Base-by-base conservation (phyloP, 2,888 invertebrate species). In the Pachymerium ferrugineum region DNA sequence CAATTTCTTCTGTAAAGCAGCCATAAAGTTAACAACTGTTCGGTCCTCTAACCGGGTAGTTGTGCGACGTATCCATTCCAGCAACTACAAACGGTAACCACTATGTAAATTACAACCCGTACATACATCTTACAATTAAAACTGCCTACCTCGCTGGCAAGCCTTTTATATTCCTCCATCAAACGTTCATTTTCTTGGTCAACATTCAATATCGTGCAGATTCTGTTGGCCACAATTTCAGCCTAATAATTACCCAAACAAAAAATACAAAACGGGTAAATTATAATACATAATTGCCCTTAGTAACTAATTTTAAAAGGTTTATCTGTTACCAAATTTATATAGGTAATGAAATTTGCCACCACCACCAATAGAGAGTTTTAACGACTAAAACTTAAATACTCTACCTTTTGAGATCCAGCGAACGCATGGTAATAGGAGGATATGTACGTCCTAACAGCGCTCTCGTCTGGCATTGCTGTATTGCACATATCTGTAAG, bases 351-450 rank as follows among this genome's bases (percentile, higher is more conserved):
- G 5, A 28, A 68, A 25, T 14, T 30, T 28, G 25, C 19, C 47
- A 47, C 42, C 42, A 42, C n/a, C 47, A 38, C 47, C 47, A 47
- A n/a, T 22, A 22, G 22, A 47, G n/a, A n/a, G n/a, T n/a, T n/a
- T 16, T 16, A 47, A 1, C 47, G 47, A 47, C 47, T 47, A 2
- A 8, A 47, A 47, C 16, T 16, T n/a, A n/a, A n/a, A 16, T 47
- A 47, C 2, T 47, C 87, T 88, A 98, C 99, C 97, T 99, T 97
- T 88, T 98, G 96, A 82, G 96, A 95, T 84, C 98, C 98, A 85
- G 97, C 95, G 90, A 99, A 99, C 87, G 97, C 96, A 88, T 99
- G 99, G 89, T 99, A 99, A 88, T 98, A 99, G 80, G 97, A 97
- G 77, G 98, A 99, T 81, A 99, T 97, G 87, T 99, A 99, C 81